Evolutionary conservation across 92 coral and sea anemone genomes (phyloP), one percentile per base, ranked within the genome.

Genomic region (Parazoanthus swiftii): DNA sequence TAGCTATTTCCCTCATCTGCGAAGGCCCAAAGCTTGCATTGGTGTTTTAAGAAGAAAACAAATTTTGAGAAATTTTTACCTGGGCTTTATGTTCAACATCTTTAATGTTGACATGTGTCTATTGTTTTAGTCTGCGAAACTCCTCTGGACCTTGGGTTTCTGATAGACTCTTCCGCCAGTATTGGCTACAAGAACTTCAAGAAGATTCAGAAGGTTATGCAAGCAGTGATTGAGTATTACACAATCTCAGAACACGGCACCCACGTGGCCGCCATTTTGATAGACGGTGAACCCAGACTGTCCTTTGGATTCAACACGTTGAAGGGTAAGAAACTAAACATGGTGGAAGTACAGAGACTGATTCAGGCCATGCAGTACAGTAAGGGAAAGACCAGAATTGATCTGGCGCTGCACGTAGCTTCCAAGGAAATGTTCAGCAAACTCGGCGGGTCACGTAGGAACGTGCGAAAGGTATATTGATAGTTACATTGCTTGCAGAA

Each of bases 111-210:
- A 6, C 6, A 0, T 42, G 8, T 38, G 25, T 59, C 35, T 65
- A 6, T 0, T 2, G 9, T 38, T 82, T 39, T 88, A 95, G 98
- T 83, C 25, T 95, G 98, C 39, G 94, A 94, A 80, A 90, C 90
- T 9, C 89, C 94, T 26, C 93, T 95, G 66, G 98, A 95, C 90
- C 90, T 92, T 25, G 93, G 94, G 18, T 93, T 95, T 85, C 86
- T 95, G 46, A 86, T 95, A 83, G 98, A 93, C 85, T 95, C 98
- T 9, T 95, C 98, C 5, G 94, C 90, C 25, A 91, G 96, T 73
- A 81, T 83, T 74, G 92, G 94, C 42, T 90, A 94, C 80, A 89
- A 90, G 76, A 92, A 95, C 86, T 95, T 94, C 80, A 91, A 82
- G 76, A 83, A 84, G 59, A 76, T 95, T 67, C 44, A 92, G 70